These are phyloP conservation scores for Phalacrocorax aristotelis DNA, from an alignment of 2,113 vertebrate species.

Conservation along the genomic window DNA sequence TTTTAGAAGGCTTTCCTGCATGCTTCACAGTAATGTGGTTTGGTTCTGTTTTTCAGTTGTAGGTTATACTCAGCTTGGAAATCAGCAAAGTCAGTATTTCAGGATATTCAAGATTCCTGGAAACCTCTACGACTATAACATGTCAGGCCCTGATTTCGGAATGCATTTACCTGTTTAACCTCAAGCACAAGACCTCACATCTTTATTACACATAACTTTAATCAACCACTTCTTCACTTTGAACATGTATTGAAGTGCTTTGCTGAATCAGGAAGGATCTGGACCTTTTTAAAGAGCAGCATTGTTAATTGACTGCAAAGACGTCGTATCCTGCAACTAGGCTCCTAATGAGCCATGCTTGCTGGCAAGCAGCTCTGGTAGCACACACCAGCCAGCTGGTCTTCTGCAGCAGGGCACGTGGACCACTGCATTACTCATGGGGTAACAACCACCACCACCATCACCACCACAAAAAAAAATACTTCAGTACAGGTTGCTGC, in stretches of 20 bases:
- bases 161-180: not conserved
- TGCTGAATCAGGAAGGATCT: not conserved
- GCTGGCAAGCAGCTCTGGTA: not conserved
- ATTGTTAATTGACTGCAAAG: not conserved
- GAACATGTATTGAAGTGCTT: not conserved
- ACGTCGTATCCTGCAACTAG: not conserved
- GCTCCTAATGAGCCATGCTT: not conserved
- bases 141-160: not conserved
- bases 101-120: slow-evolving; percentile 22
- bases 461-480: not conserved
- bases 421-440: not conserved
- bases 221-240: not conserved
- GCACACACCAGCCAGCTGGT: not conserved
- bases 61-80: not conserved
- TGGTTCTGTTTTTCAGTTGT: not conserved
- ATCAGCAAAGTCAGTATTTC: not conserved
- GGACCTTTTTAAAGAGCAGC: not conserved
- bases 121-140: not conserved
- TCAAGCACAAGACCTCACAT: slow-evolving; percentile 16
- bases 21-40: not conserved
- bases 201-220: not conserved
- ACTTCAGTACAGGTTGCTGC: not conserved
- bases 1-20: not conserved
- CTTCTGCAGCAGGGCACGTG: not conserved
- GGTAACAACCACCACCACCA: not conserved